Percentiles rank a stretch among this genome's conserved stretches.
Evolutionary conservation across 2,888 invertebrate genomes (phyloP).

Genomic region (Eupithecia insigniata): DNA sequence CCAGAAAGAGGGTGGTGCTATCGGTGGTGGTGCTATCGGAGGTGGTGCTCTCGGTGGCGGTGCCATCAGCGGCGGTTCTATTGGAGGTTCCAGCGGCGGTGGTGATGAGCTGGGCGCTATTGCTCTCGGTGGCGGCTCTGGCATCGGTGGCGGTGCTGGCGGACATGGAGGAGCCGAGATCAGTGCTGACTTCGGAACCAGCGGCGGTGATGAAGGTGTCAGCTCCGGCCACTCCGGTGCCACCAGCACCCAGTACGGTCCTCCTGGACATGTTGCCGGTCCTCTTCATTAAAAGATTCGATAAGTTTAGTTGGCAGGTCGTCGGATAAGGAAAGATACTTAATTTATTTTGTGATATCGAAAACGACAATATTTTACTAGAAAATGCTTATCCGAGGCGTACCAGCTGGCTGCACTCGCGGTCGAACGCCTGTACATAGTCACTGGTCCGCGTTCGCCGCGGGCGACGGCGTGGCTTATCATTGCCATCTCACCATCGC

Average conservation of each 20-base stretch:
- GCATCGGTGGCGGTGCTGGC: conserved; percentile 53
- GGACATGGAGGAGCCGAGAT: conserved; percentile 67
- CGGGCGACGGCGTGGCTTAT: conserved; percentile 52
- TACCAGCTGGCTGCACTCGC: conserved; percentile 54
- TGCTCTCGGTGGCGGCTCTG: conserved; percentile 59
- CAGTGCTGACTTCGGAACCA: conserved; percentile 66
- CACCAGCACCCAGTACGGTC: conserved; percentile 80
- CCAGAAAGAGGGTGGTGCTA: conserved; percentile 82
- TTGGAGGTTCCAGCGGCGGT: conserved; percentile 59
- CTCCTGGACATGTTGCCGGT: conserved; percentile 80
- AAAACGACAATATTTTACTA: conserved; percentile 20
- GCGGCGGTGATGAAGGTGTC: conserved; percentile 60
- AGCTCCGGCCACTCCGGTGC: conserved; percentile 68
- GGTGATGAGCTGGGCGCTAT: conserved; percentile 63
- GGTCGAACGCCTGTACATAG: conserved; percentile 65
- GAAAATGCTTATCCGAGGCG: conserved; percentile 41
- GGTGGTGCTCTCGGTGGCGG: conserved; percentile 56
- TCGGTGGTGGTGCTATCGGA: conserved; percentile 64
- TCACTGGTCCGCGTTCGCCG: conserved; percentile 65
- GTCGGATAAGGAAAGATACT: conserved; percentile 56
- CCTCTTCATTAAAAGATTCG: conserved; percentile 72
- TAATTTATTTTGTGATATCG: conserved; percentile 58
- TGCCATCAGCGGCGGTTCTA: conserved; percentile 62
- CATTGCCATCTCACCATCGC: conserved; percentile 59
- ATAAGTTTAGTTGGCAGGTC: conserved; percentile 53